Evolutionary conservation across 2,888 invertebrate species (phyloP).

Genomic region (Leptopilina myrica): DNA sequence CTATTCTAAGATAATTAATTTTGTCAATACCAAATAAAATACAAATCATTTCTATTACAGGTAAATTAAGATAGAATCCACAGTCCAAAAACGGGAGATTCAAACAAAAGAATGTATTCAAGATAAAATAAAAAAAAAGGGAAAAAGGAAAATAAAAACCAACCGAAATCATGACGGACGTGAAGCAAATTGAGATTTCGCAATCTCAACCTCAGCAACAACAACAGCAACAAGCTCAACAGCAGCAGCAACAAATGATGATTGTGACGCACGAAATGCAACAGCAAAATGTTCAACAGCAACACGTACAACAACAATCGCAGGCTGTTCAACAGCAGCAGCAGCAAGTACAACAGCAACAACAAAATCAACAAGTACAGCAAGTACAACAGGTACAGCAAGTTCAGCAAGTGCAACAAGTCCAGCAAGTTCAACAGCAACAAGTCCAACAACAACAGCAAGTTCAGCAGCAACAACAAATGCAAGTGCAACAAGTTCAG

Average conservation of each 20-base stretch:
- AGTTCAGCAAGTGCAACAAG: constrained; percentile 62
- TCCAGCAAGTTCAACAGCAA: constrained; percentile 69
- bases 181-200: constrained; percentile 68
- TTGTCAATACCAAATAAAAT: neutral
- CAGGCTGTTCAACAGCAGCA: constrained; percentile 68
- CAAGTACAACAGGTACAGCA: constrained; percentile 57
- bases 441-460: constrained; percentile 62
- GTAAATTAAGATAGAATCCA: constrained; percentile 15
- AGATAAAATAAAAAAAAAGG: too few species aligned
- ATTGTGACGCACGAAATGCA: constrained; percentile 67
- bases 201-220: constrained; percentile 71
- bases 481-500: constrained; percentile 65
- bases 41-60: constrained; percentile 2
- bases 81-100: neutral
- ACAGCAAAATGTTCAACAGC: constrained; percentile 68
- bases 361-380: constrained; percentile 68
- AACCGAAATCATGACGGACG: constrained; percentile 68
- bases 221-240: constrained; percentile 63
- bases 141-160: constrained; percentile 7
- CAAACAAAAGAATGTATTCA: neutral
- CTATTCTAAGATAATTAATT: too few species aligned
- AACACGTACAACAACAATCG: constrained; percentile 70
- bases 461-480: constrained; percentile 64
- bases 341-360: constrained; percentile 68
- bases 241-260: constrained; percentile 74